Evolutionary conservation across 2,797 vertebrate genomes (phyloP).

Genomic region (Hafferia zeledoni): DNA sequence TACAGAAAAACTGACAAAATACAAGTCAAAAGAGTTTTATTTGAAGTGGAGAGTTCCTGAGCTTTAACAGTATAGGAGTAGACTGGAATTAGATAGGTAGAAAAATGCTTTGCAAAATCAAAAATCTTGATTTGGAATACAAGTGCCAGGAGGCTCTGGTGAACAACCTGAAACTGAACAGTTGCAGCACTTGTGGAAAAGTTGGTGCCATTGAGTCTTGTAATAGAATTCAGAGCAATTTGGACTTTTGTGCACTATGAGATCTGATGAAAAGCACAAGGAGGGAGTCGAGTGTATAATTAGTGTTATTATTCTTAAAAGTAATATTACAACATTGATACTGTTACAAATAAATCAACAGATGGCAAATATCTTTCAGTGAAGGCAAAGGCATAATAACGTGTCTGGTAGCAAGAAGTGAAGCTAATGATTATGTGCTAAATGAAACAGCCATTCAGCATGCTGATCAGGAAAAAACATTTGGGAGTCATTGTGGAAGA

Average conservation of each 20-base stretch:
- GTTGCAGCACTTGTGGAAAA: not conserved
- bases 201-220: not conserved
- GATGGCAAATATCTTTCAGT: conserved; percentile 45
- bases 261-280: not conserved
- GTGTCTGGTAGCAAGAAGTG: conserved; percentile 34
- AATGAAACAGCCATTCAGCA: conserved; percentile 61
- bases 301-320: not conserved
- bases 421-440: conserved; percentile 64
- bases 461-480: conserved; percentile 64
- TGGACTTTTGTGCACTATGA: not conserved
- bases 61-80: not conserved
- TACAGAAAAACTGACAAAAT: not conserved
- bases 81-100: not conserved
- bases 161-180: not conserved
- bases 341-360: conserved; percentile 34
- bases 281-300: not conserved
- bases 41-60: not conserved
- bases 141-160: not conserved
- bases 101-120: not conserved
- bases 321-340: not conserved
- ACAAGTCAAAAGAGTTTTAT: not conserved
- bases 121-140: not conserved
- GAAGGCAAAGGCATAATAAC: conserved; percentile 33
- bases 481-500: conserved; percentile 57
- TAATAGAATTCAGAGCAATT: not conserved